These are phyloP conservation scores for Willisornis vidua DNA, from an alignment of 2,113 vertebrate genomes.

Conservation along the genomic window DNA sequence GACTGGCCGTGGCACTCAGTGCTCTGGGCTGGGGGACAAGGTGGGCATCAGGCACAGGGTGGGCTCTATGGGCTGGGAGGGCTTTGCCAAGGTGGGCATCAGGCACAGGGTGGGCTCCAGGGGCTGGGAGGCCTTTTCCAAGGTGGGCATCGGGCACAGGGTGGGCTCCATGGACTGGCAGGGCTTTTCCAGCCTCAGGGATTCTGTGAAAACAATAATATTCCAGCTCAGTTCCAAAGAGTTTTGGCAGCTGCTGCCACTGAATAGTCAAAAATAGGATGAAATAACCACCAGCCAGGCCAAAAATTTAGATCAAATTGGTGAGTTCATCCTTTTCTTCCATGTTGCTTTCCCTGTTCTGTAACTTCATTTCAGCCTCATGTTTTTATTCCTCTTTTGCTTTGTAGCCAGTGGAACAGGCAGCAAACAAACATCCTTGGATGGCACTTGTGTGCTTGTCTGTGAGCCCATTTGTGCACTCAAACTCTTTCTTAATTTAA, in stretches of 20 bases:
- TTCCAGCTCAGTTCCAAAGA: neutral
- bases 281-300: neutral
- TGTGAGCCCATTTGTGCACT: neutral
- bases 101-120: no score
- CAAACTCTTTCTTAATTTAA: neutral
- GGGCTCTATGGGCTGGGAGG: neutral
- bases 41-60: no score
- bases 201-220: neutral
- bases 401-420: neutral
- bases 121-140: no score
- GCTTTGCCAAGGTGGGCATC: neutral
- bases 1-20: neutral
- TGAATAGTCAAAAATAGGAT: neutral
- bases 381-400: neutral
- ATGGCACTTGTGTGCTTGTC: fast-evolving
- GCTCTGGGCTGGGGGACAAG: neutral
- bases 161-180: neutral
- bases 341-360: neutral
- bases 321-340: neutral
- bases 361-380: neutral
- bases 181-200: neutral
- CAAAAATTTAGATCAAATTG: neutral
- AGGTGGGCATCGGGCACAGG: no score
- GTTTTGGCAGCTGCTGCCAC: neutral
- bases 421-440: neutral